phyloP scores from a whole-genome alignment of 2,888 invertebrate species.

The Drosophila niveifrons region DNA sequence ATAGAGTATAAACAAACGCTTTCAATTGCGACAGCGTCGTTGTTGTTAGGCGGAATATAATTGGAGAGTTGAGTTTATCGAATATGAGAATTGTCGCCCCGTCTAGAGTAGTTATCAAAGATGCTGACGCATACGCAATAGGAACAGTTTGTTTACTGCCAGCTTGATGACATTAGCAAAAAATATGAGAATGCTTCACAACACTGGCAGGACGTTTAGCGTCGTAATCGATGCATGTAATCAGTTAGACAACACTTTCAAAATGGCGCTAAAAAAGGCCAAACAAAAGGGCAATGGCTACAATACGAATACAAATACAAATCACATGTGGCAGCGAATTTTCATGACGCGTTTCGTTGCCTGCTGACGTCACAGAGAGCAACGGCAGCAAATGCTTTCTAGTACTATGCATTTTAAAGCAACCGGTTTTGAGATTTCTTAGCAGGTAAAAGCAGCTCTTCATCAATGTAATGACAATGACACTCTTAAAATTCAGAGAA shows the following conservation, averaged over 20 bases:
- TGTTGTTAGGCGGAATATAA: too few relatives aligned
- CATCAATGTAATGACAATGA: slow-evolving; percentile 11
- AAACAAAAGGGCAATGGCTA: slow-evolving; percentile 50
- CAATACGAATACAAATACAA: slow-evolving; percentile 34
- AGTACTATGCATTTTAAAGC: neutral
- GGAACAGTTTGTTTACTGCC: slow-evolving; percentile 37
- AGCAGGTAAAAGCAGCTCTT: slow-evolving; percentile 15
- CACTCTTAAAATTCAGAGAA: slow-evolving; percentile 22
- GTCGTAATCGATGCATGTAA: slow-evolving; percentile 26
- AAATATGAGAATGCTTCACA: slow-evolving; percentile 10
- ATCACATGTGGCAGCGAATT: slow-evolving; percentile 58
- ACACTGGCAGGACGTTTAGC: slow-evolving; percentile 12
- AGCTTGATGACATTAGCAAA: slow-evolving; percentile 16
- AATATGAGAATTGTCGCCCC: neutral
- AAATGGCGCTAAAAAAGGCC: slow-evolving; percentile 58
- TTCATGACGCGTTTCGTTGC: slow-evolving; percentile 28
- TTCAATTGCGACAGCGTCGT: neutral
- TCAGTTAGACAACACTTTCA: slow-evolving; percentile 27
- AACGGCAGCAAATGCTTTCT: slow-evolving; percentile 10
- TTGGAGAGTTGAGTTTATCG: neutral
- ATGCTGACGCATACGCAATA: slow-evolving; percentile 35
- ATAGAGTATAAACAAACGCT: neutral
- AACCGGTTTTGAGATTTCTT: slow-evolving; percentile 32
- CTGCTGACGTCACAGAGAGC: slow-evolving; percentile 63
- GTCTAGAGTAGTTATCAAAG: neutral